Evolutionary conservation across 2,797 vertebrate genomes (phyloP).

Genomic region (Aplochiton taeniatus): DNA sequence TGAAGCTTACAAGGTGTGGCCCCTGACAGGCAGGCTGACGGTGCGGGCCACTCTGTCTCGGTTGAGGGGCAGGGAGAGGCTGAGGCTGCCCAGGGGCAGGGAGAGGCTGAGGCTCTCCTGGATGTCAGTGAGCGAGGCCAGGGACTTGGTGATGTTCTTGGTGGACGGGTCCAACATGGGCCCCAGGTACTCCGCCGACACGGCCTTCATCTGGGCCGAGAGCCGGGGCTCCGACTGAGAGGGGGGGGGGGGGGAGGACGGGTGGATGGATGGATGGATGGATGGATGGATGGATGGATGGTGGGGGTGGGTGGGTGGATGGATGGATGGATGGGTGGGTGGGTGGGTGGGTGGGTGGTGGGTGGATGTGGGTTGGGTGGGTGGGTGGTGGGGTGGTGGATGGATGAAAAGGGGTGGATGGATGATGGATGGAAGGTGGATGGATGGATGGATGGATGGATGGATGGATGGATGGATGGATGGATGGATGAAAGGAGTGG

Average conservation of each 20-base stretch:
- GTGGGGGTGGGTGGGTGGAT: slow-evolving; percentile 10
- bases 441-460: not conserved
- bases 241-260: not conserved
- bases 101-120: slow-evolving; percentile 78
- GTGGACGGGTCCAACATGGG: slow-evolving; percentile 84
- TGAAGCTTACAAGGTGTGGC: slow-evolving; percentile 95
- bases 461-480: too few species aligned
- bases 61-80: slow-evolving; percentile 79
- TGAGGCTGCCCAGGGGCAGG: slow-evolving; percentile 68
- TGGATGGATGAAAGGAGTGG: slow-evolving; percentile 5
- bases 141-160: slow-evolving; percentile 92
- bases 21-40: slow-evolving; percentile 89
- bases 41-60: slow-evolving; percentile 87
- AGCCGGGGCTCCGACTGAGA: slow-evolving; percentile 89
- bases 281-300: too few species aligned
- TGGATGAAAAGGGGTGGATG: too few species aligned
- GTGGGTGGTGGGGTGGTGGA: slow-evolving; percentile 8
- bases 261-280: not conserved
- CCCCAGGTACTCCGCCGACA: slow-evolving; percentile 91
- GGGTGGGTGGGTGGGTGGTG: too few species aligned
- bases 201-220: slow-evolving; percentile 92
- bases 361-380: too few species aligned
- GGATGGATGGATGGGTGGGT: slow-evolving; percentile 13
- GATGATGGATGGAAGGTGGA: too few species aligned
- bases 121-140: slow-evolving; percentile 95